Evolutionary conservation across 2,888 invertebrate genomes (phyloP).

Genomic region (Torymus aiolomorphi): DNA sequence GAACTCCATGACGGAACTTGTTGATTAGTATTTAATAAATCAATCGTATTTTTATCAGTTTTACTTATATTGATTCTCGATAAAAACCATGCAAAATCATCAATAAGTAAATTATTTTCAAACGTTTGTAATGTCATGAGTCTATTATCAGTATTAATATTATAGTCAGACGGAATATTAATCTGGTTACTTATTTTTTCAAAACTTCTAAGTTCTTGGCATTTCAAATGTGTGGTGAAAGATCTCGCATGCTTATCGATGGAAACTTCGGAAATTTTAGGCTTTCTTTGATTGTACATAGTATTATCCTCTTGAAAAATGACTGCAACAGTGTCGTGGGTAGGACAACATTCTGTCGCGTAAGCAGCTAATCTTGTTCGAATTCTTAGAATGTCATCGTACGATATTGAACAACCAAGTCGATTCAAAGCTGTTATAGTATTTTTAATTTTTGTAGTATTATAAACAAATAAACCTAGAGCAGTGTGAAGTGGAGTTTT

Average conservation of each 20-base stretch:
- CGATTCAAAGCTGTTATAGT: not conserved
- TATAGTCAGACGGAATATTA: not conserved
- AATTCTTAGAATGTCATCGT: slow-evolving; percentile 19
- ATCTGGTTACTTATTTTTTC: not conserved
- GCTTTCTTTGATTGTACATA: too few relatives aligned
- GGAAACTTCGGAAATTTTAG: too few relatives aligned
- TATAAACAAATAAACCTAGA: slow-evolving; percentile 2
- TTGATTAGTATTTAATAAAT: not conserved
- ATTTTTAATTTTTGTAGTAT: slow-evolving; percentile 20
- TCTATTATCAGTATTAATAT: not conserved
- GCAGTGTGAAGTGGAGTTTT: slow-evolving; percentile 21
- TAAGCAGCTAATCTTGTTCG: slow-evolving; percentile 4
- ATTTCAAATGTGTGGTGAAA: not conserved
- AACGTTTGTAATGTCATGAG: not conserved
- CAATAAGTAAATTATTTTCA: not conserved
- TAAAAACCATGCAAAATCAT: not conserved
- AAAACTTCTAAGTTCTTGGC: too few relatives aligned
- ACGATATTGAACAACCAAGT: slow-evolving; percentile 11
- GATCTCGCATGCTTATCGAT: too few relatives aligned
- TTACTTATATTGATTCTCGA: not conserved
- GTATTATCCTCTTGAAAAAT: too few relatives aligned
- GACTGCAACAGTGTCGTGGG: too few relatives aligned
- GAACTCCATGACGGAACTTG: not conserved
- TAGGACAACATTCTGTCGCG: not conserved
- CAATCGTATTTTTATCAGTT: too few relatives aligned